Percentiles rank a stretch among this genome's conserved stretches.
Conservation (phyloP, 2,113 vertebrate genomes). For the Probosciger aterrimus region DNA sequence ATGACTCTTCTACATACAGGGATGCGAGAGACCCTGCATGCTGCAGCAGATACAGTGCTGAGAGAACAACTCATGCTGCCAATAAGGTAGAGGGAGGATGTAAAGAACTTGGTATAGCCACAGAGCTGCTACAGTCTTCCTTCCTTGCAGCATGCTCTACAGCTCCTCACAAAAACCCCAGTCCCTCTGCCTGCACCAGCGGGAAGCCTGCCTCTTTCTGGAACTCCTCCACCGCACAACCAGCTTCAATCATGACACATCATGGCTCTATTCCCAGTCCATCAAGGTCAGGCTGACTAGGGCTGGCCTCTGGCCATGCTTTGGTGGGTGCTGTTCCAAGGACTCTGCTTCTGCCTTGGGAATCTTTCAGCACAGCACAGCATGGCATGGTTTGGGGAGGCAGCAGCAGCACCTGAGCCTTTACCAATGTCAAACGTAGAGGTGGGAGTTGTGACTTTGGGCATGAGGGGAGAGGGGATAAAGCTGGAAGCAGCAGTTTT, state of each 20-base stretch:
- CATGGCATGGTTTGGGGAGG: background rate
- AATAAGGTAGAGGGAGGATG: background rate
- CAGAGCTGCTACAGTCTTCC: background rate
- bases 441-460: background rate
- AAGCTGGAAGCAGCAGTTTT: background rate
- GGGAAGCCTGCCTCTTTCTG: constrained; percentile 2
- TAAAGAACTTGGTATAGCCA: background rate
- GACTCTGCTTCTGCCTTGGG: background rate
- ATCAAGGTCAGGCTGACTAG: constrained; percentile 55
- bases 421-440: background rate
- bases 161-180: background rate
- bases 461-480: background rate
- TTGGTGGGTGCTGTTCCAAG: constrained; percentile 45
- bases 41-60: background rate
- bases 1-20: background rate
- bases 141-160: background rate
- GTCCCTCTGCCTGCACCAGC: background rate
- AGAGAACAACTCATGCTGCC: background rate
- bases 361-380: background rate
- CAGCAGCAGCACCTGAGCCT: background rate
- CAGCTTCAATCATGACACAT: constrained; percentile 16
- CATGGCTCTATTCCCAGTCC: constrained; percentile 52
- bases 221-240: background rate
- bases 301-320: constrained; percentile 14
- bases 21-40: background rate